phyloP scores from a whole-genome alignment of 2,797 vertebrate genomes.

The Margarornis squamiger region DNA sequence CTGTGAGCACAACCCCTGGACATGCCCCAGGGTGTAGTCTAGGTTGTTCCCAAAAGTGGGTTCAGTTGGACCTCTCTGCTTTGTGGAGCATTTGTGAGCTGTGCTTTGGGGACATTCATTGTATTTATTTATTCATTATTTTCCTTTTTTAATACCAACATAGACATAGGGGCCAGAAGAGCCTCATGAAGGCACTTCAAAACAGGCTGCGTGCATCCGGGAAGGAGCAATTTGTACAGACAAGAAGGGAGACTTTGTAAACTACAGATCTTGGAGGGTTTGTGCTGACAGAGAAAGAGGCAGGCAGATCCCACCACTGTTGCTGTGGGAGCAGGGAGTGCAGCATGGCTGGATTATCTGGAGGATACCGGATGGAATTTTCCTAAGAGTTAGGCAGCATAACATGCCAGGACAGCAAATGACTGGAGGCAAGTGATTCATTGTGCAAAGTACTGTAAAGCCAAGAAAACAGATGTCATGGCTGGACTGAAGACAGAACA shows the following conservation, averaged over 20 bases:
- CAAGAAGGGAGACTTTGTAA: neutral
- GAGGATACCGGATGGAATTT: neutral
- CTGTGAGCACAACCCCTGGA: rapidly evolving
- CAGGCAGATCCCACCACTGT: neutral
- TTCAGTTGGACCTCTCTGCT: neutral
- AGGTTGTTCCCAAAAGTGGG: neutral
- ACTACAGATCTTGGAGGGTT: neutral
- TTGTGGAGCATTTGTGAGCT: neutral
- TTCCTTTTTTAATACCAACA: neutral
- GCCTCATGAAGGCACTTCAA: neutral
- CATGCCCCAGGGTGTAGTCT: neutral
- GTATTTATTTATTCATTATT: neutral
- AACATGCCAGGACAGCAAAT: neutral
- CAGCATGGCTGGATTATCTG: neutral
- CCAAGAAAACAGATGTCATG: slow-evolving; percentile 50
- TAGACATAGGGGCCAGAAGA: neutral
- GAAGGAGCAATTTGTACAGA: neutral
- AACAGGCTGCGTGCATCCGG: neutral
- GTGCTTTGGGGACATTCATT: neutral
- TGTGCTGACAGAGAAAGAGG: neutral
- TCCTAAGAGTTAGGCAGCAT: neutral
- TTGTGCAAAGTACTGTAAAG: neutral
- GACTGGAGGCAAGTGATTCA: slow-evolving; percentile 48
- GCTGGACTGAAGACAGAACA: neutral
- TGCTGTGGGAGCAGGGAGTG: neutral